Base-by-base conservation (phyloP, 1,140 invertebrate species). In the Musca vetustissima region DNA sequence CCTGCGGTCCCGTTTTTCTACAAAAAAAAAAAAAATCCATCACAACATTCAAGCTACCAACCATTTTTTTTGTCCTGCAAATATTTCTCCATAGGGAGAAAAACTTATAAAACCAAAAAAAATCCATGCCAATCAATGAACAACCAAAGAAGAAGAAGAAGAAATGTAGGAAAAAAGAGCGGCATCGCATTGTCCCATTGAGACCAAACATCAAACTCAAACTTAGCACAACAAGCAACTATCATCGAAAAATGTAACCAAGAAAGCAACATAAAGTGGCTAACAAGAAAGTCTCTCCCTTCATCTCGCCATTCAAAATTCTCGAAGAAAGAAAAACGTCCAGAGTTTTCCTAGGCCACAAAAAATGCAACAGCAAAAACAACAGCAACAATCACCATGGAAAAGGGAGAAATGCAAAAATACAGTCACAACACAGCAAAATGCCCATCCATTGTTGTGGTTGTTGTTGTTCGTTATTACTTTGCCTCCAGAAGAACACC, bases 351-450 rank as follows among this genome's bases (percentile, higher is more conserved):
- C 36, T 43, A 4, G 36, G 57, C 55, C 55, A 59, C 3, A 59
- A 59, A 24, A 59, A 59, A 32, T 59, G 55, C 25, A 32, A n/a
- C n/a, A n/a, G 28, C 57, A 36, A 32, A 19, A 36, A 57, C 53
- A 15, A 57, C 52, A 24, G 24, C 25, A 43, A 61, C 28, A 61
- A 36, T 9, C 11, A 43, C n/a, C 32, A 36, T 36, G 28, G 9
- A 32, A 55, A 61, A 61, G 57, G 57, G 57, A 61, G 57, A 61
- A 61, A 61, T 61, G 28, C 57, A 61, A 61, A n/a, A 61, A 57
- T 57, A 57, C 53, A 24, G 22, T 21, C 52, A 53, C n/a, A n/a
- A n/a, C n/a, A 22, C 19, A 24, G 28, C 28, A 3, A 28, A 28
- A n/a, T n/a, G n/a, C n/a, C n/a, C 52, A 13, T 53, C 36, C 36